Percentiles rank a stretch among this genome's conserved stretches.
Evolutionary conservation across 1,140 invertebrate species (phyloP).

Genomic region (Lordiphosa stackelbergi): DNA sequence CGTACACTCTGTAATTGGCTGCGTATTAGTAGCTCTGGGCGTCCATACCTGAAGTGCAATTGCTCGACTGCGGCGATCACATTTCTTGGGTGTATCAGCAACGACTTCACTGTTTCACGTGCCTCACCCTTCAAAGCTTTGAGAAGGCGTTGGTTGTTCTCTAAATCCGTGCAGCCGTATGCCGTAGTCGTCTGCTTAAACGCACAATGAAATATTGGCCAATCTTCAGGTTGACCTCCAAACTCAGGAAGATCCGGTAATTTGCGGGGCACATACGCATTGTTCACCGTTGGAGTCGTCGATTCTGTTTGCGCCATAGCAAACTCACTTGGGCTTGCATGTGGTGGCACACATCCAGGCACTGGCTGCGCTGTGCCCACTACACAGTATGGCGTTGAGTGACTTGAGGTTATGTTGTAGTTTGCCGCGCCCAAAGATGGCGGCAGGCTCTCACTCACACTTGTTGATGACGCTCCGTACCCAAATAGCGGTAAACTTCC

Average conservation of each 20-base stretch:
- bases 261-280: conserved; percentile 2
- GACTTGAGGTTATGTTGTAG: no score
- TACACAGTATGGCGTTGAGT: neutral
- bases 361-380: neutral
- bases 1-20: neutral
- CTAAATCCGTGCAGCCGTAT: neutral
- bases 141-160: conserved; percentile 6
- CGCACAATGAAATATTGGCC: conserved; percentile 7
- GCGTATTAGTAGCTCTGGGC: no score
- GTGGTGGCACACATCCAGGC: neutral
- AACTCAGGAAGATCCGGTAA: conserved; percentile 10
- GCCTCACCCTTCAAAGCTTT: conserved; percentile 8
- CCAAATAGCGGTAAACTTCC: no score
- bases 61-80: no score
- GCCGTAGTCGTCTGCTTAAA: neutral
- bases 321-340: neutral
- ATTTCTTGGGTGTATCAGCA: conserved; percentile 5
- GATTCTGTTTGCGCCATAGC: neutral
- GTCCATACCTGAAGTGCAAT: no score
- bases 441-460: no score
- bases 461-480: no score
- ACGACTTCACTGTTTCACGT: conserved; percentile 1
- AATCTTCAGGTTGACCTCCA: conserved; percentile 10
- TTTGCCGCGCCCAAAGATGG: no score
- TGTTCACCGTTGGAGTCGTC: no score